Conservation (phyloP, 2,797 vertebrate species). For the Clarias laeviceps region DNA sequence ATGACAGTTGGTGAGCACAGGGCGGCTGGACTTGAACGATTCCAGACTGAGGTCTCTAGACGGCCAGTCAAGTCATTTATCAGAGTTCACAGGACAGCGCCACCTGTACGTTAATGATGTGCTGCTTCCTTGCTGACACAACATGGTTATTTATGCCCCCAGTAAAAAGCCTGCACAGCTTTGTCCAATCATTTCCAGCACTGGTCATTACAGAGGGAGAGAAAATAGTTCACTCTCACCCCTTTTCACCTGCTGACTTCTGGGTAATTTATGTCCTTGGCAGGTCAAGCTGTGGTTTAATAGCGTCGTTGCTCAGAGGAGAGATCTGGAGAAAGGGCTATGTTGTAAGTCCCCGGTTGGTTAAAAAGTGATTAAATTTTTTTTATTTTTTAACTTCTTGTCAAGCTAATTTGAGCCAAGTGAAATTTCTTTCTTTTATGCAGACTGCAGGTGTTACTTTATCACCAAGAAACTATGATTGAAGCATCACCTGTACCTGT, state of each 20-base stretch:
- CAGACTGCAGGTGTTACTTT: not conserved
- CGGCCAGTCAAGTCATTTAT: constrained; percentile 18
- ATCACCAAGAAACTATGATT: not conserved
- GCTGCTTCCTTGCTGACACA: constrained; percentile 9
- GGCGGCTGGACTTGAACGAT: not conserved
- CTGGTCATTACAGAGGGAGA: constrained; percentile 14
- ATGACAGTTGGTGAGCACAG: not conserved
- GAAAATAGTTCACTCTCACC: constrained; percentile 28
- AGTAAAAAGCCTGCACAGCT: constrained; percentile 22
- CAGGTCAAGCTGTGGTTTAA: constrained; percentile 23
- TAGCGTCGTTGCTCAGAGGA: not conserved
- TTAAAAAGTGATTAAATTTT: constrained; percentile 6
- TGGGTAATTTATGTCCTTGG: constrained; percentile 28
- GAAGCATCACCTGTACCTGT: not conserved
- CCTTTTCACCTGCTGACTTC: constrained; percentile 29
- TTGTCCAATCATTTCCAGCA: constrained; percentile 19
- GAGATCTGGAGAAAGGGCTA: not conserved
- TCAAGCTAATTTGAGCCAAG: not conserved
- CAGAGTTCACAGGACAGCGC: constrained; percentile 25
- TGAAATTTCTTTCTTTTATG: not conserved
- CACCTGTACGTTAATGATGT: constrained; percentile 18
- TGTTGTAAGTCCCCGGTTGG: not conserved
- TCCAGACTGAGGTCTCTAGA: constrained; percentile 20
- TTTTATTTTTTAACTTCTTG: not conserved
- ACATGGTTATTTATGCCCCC: constrained; percentile 17